Evolutionary conservation across 2,797 vertebrate species (phyloP).

Genomic region (Vireo griseus): DNA sequence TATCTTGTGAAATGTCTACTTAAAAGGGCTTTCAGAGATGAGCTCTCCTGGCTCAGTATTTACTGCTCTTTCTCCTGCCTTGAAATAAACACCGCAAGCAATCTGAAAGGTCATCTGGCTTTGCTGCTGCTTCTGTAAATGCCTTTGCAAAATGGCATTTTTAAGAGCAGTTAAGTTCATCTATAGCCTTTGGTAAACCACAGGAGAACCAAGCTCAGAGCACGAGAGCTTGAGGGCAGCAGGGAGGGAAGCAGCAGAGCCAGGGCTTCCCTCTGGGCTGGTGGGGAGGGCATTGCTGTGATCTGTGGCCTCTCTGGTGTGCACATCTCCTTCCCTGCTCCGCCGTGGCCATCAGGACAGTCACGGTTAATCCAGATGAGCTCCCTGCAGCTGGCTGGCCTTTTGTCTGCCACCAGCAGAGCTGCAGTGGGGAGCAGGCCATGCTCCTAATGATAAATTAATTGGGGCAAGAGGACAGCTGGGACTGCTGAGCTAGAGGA

Average conservation of each 20-base stretch:
- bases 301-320: background rate
- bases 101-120: slow-evolving; percentile 42
- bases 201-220: background rate
- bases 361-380: background rate
- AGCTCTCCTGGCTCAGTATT: slow-evolving; percentile 3
- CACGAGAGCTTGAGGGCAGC: background rate
- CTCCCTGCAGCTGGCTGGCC: background rate
- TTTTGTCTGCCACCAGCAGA: background rate
- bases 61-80: background rate
- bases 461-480: background rate
- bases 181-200: slow-evolving; percentile 22
- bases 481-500: background rate
- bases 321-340: background rate
- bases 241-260: background rate
- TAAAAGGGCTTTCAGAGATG: slow-evolving; percentile 16
- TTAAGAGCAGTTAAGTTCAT: slow-evolving; percentile 43
- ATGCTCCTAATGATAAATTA: background rate
- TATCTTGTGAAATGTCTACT: background rate
- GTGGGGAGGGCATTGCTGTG: background rate
- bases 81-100: slow-evolving; percentile 30
- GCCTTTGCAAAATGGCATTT: slow-evolving; percentile 39
- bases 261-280: background rate
- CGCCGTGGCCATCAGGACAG: background rate
- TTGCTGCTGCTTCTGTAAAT: slow-evolving; percentile 9
- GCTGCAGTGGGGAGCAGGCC: background rate